Conservation (phyloP, 2,113 vertebrate species). For the Suricata suricatta region DNA sequence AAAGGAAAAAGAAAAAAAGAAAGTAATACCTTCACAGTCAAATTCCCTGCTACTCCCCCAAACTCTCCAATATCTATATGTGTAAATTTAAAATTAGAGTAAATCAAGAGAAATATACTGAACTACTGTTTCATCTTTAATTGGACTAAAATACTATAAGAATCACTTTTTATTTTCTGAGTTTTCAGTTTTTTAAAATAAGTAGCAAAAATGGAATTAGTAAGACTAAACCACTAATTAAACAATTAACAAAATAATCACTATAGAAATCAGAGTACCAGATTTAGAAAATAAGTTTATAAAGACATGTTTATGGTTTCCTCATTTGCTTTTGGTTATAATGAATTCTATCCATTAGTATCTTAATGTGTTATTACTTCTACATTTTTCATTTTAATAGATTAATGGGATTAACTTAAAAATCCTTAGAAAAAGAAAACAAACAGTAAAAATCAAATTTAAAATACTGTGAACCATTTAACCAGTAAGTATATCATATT, state of each 20-base stretch:
- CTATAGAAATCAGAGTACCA: conserved; percentile 39
- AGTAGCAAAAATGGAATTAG: background rate
- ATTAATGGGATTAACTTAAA: background rate
- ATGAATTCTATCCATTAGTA: background rate
- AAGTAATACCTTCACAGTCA: background rate
- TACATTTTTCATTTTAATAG: background rate
- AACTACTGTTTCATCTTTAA: conserved; percentile 6
- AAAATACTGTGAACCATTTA: background rate
- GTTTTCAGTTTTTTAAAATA: background rate
- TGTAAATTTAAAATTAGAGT: background rate
- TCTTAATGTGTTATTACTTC: background rate
- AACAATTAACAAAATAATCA: conserved; percentile 49
- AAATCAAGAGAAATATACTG: background rate
- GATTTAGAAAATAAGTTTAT: conserved; percentile 23
- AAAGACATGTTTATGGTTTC: conserved; percentile 36
- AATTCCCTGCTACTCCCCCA: background rate
- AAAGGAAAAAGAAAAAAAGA: too few relatives aligned
- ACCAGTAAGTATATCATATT: background rate
- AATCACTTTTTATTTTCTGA: conserved; percentile 18
- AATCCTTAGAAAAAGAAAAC: background rate
- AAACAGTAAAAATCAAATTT: background rate
- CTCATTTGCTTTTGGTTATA: conserved; percentile 43
- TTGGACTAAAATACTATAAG: background rate
- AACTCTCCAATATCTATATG: background rate
- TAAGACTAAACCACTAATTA: background rate